Conservation (phyloP, 2,113 vertebrate species). For the Ailuropoda melanoleuca region DNA sequence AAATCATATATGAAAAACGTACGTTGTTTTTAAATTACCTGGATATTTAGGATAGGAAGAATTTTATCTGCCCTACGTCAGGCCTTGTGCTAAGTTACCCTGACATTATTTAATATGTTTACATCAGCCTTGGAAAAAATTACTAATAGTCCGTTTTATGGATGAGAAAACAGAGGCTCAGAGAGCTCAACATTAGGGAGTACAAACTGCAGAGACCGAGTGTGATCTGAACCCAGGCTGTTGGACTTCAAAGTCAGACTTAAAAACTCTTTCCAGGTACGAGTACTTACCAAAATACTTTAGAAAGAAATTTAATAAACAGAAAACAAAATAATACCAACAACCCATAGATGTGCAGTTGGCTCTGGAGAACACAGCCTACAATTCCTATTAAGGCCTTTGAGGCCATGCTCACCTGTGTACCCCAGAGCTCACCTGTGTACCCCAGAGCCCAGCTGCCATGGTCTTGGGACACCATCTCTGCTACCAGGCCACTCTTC, state of each 20-base stretch:
- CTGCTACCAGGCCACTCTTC: neutral
- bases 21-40: neutral
- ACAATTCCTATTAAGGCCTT: accelerated
- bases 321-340: neutral
- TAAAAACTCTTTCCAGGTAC: neutral
- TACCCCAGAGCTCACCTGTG: accelerated
- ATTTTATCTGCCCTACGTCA: neutral
- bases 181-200: neutral
- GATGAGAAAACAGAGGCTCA: neutral
- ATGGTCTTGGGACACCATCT: no score
- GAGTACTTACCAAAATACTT: neutral
- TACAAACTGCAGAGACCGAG: neutral
- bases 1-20: neutral
- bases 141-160: neutral
- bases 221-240: neutral
- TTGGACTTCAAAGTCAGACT: neutral
- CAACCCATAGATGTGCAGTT: neutral
- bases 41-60: neutral
- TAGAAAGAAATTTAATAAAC: neutral
- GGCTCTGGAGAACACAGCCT: neutral
- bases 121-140: neutral
- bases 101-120: neutral
- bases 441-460: accelerated
- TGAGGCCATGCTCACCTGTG: neutral
- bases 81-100: neutral